These are phyloP conservation scores for Hippoglossus hippoglossus DNA, from an alignment of 2,797 vertebrate genomes.

Conservation along the genomic window DNA sequence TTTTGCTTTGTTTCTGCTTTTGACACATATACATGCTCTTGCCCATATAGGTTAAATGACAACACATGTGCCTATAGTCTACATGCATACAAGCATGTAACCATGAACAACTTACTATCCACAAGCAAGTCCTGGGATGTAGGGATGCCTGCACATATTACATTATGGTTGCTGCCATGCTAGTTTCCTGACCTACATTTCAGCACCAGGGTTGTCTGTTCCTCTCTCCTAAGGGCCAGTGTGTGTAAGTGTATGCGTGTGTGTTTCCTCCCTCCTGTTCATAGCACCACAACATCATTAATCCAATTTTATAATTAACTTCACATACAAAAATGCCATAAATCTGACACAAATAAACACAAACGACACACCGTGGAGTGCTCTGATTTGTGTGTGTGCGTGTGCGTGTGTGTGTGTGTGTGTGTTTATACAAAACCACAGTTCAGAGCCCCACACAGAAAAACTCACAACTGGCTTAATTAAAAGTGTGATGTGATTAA, in stretches of 20 bases:
- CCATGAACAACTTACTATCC: not conserved
- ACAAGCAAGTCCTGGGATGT: not conserved
- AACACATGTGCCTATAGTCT: slow-evolving; percentile 34
- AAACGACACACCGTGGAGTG: slow-evolving; percentile 10
- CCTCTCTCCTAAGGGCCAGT: slow-evolving; percentile 45
- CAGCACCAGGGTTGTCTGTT: slow-evolving; percentile 63
- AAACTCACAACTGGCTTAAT: slow-evolving; percentile 43
- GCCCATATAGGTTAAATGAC: slow-evolving; percentile 33
- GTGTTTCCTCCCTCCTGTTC: slow-evolving; percentile 7
- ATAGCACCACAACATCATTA: slow-evolving; percentile 52
- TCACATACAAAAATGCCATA: slow-evolving; percentile 48
- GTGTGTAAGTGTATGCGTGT: not conserved
- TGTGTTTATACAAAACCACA: not conserved
- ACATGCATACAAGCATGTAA: slow-evolving; percentile 30
- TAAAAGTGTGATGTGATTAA: slow-evolving; percentile 45
- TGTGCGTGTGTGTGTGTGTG: slow-evolving; percentile 2
- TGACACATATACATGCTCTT: not conserved
- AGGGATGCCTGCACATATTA: slow-evolving; percentile 15
- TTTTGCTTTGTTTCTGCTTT: slow-evolving; percentile 14
- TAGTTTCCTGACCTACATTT: slow-evolving; percentile 75
- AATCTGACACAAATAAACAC: slow-evolving; percentile 51
- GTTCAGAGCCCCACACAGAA: slow-evolving; percentile 1
- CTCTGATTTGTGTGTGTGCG: not conserved
- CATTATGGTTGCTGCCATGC: slow-evolving; percentile 54
- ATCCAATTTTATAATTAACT: slow-evolving; percentile 68